Conservation (phyloP, 2,797 vertebrate species). For the Catamblyrhynchus diadema region DNA sequence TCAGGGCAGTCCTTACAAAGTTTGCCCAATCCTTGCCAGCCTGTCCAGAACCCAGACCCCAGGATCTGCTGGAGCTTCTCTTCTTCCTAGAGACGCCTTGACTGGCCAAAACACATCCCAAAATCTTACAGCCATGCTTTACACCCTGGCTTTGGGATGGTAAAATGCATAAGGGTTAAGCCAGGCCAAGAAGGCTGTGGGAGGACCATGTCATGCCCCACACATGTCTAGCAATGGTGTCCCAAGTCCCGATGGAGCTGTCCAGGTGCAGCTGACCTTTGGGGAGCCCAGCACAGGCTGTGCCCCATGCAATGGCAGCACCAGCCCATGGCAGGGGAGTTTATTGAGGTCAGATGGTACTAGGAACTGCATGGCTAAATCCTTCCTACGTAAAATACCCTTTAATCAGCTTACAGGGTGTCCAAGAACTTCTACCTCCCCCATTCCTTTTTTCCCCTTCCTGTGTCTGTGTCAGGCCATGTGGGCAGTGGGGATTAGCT, state of each 20-base stretch:
- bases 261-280: not conserved
- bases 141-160: not conserved
- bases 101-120: not conserved
- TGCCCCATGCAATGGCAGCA: not conserved
- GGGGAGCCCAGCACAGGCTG: not conserved
- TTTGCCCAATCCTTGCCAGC: not conserved
- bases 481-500: not conserved
- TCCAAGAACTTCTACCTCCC: conserved; percentile 41
- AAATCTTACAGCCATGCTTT: not conserved
- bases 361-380: conserved; percentile 40
- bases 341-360: conserved; percentile 57
- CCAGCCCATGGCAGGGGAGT: not conserved
- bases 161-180: not conserved
- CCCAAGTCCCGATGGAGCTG: not conserved
- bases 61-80: not conserved
- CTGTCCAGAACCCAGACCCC: not conserved
- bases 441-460: not conserved
- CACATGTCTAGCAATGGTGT: not conserved
- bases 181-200: not conserved
- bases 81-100: not conserved
- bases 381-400: conserved; percentile 62
- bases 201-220: not conserved
- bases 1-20: not conserved
- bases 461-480: not conserved
- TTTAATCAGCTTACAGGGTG: conserved; percentile 58